Base-by-base conservation (phyloP, 1,140 invertebrate genomes). In the Bombus impatiens region DNA sequence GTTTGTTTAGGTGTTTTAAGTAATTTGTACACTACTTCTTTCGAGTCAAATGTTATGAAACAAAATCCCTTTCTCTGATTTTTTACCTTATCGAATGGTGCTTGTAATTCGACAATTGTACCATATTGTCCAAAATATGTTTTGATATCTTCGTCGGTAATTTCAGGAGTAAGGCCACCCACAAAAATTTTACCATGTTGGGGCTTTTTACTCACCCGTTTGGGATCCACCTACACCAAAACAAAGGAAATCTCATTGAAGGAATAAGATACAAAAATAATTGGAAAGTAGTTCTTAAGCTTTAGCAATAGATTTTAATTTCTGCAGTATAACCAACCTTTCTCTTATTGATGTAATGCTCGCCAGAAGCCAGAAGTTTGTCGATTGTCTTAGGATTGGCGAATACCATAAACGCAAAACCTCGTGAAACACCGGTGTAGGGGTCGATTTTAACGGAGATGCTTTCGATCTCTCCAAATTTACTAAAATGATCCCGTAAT, bases 331-430 rank as follows among this genome's bases (percentile, higher is more conserved):
- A 37, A 86, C 84, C 22, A 47, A 95, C 96, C 93, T 96, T 96
- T 86, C 96, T 96, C 87, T 96, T 96, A 91, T 96, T 96, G 90
- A 97, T 96, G 84, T 95, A 96, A 92, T 97, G 96, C 59, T 96
- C 95, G 28, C 95, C 95, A 35, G 94, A 94, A 47, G 95, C 95
- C 32, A 96, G 91, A 22, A 96, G 94, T 92, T 96, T 96, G 88
- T 97, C 96, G 78, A 97, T 96, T 68, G 96, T 94, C 86, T 96
- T 96, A 35, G 96, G 94, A 88, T 95, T 95, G 74, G 96, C 95
- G 92, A 97, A 97, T 65, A 97, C 96, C 88, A 97, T 96, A 92
- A 97, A 97, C 37, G 96, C 97, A 93, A 97, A 97, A 18, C 97
- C 97, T 91, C 97, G 93, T 8, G 96, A 96, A 82, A 96, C 92